Evolutionary conservation across 2,888 invertebrate species (phyloP), one percentile per base, ranked within the genome.

Genomic region (Cryptus viduatorius): DNA sequence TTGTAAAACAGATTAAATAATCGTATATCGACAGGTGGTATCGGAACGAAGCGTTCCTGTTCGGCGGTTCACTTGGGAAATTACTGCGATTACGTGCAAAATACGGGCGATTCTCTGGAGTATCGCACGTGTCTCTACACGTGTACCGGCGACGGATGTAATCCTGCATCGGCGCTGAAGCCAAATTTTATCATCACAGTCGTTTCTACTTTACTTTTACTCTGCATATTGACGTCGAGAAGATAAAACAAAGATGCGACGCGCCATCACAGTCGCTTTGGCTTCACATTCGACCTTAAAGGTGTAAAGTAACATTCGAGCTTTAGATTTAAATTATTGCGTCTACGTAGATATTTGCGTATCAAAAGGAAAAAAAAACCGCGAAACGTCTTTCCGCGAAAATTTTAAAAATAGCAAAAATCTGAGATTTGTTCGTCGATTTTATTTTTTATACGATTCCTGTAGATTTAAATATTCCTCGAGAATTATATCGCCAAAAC

Each of bases 121-220:
- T 98, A 98, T 93, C 95, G 98, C 87, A 98, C 98, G 3, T 98
- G 98, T 93, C 96, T 98, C 76, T 98, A 96, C 92, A 98, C 98
- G 0, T 98, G 98, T 90, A 94, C 95, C 79, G 95, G 96, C 0
- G 97, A 98, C 91, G 98, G 97, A 1, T 98, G 98, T 92, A 98
- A 98, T 94, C 92, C 95, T n/a, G 95, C 95, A 7, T 87, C 93
- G 4, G 80, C 79, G 16, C 29, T 77, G 1, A 69, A 87, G 24
- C 84, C 87, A 65, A 88, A 71, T 48, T 29, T 61, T 12, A 59
- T 83, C 19, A 81, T 75, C 12, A 48, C 59, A 4, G 24, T 79
- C 1, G 10, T 53, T n/a, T 61, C 67, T n/a, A 69, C n/a, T 16
- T 69, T 78, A 14, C 4, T 53, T 14, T 37, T 68, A 5, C 42